A percentile compares a stretch with the other conserved stretches of the same genome.
phyloP scores from a whole-genome alignment of 2,113 vertebrate species.

The Ursus arctos region DNA sequence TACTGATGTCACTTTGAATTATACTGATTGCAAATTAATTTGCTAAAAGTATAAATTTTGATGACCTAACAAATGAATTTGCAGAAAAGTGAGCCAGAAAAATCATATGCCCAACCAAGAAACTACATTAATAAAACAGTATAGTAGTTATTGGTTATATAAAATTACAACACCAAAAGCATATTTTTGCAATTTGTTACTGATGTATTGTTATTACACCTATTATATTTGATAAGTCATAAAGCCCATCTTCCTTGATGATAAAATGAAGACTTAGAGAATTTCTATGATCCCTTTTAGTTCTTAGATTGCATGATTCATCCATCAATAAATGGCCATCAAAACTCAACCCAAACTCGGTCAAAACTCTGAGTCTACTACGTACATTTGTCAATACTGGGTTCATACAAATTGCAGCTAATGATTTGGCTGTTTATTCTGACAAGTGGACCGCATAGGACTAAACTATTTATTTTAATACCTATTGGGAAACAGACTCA shows the following conservation, averaged over 20 bases:
- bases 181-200: neutral
- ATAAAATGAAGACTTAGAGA: neutral
- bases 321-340: neutral
- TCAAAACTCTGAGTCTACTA: neutral
- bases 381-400: neutral
- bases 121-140: neutral
- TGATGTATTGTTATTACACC: no score
- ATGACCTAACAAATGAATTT: constrained; percentile 14
- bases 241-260: neutral
- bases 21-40: constrained; percentile 28
- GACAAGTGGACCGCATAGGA: neutral
- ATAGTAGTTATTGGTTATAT: neutral
- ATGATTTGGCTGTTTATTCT: neutral
- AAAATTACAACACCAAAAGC: neutral
- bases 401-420: neutral
- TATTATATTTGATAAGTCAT: neutral
- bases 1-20: neutral
- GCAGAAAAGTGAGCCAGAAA: neutral
- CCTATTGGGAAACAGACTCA: neutral
- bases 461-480: neutral
- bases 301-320: neutral
- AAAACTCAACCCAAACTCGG: neutral
- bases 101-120: neutral
- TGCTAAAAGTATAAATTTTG: neutral
- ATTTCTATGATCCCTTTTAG: neutral